Evolutionary conservation across 1,140 invertebrate genomes (phyloP).

Genomic region (Drosophila serrata): DNA sequence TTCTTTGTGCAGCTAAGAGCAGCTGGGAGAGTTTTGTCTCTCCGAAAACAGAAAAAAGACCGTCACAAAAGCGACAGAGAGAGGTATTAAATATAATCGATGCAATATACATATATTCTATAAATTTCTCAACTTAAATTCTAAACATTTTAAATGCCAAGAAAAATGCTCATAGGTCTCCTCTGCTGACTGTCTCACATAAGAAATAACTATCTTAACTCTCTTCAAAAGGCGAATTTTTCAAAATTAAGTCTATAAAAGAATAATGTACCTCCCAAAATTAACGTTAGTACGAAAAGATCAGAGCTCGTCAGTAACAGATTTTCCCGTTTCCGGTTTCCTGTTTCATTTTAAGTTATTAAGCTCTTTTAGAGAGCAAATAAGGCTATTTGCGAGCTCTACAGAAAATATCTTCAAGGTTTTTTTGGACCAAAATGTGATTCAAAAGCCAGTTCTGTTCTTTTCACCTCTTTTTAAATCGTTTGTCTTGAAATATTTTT

Average conservation of each 20-base stretch:
- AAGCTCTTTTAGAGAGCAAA: background rate
- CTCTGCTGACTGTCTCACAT: constrained; percentile 15
- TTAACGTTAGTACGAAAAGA: background rate
- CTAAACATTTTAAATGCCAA: background rate
- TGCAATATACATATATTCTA: constrained; percentile 1
- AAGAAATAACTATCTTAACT: background rate
- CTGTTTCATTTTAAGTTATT: too few relatives aligned
- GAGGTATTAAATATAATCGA: constrained; percentile 34
- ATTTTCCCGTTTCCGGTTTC: background rate
- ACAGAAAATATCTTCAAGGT: background rate
- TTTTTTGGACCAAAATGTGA: constrained; percentile 8
- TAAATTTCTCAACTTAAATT: background rate
- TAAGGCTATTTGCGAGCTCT: background rate
- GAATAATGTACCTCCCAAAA: background rate
- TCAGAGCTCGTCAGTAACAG: background rate
- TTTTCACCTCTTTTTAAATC: background rate
- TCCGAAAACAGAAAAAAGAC: background rate
- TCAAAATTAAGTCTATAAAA: background rate
- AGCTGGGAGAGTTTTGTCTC: background rate
- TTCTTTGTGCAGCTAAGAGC: background rate
- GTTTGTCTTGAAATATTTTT: background rate
- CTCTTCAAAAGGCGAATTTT: constrained; percentile 10
- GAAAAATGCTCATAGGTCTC: constrained; percentile 34
- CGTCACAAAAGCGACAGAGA: background rate
- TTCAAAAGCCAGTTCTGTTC: constrained; percentile 11